Evolutionary conservation across 2,888 invertebrate genomes (phyloP), one percentile per base, ranked within the genome.

Genomic region (Lithophane socia): DNA sequence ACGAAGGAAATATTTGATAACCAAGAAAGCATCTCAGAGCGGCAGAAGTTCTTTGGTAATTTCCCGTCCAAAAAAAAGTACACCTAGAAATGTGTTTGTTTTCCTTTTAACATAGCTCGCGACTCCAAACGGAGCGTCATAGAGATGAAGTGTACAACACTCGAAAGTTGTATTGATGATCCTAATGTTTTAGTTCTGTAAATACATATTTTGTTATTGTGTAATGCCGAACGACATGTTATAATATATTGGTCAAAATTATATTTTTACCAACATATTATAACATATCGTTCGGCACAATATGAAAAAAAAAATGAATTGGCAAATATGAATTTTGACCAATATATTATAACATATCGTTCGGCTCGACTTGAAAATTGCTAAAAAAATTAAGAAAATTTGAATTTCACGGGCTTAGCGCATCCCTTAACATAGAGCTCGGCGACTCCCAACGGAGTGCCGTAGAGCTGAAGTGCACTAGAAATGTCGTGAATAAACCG

Each of bases 401-500:
- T 9, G 16, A 18, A 18, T 61, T 61, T 37, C 29, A 5, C 10
- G 29, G 18, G 2, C 10, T 29, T 37, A 61, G 10, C 61, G 37
- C 37, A 21, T 61, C 37, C 18, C 18, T 9, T 18, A 42, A 63
- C 69, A 54, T 77, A 73, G 29, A 29, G 64, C 75, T 85, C 73
- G 42, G 21, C 3, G 61, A 37, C 64, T 56, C 66, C 75, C 71
- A 29, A 37, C 16, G 64, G 64, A 75, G 64, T 71, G 61, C 74
- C 75, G 75, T 86, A 73, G 73, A 77, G 72, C 64, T 82, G 74
- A 66, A 88, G 84, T 82, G 87, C 76, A 86, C 86, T 87, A 88
- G 83, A 89, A 83, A 87, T 80, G 79, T 87, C 84, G 85, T 87
- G 86, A 88, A 87, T 88, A 88, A 82, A 80, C 85, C 70, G 72